Conservation (phyloP, 2,113 vertebrate genomes). For the Copsychus sechellarum region DNA sequence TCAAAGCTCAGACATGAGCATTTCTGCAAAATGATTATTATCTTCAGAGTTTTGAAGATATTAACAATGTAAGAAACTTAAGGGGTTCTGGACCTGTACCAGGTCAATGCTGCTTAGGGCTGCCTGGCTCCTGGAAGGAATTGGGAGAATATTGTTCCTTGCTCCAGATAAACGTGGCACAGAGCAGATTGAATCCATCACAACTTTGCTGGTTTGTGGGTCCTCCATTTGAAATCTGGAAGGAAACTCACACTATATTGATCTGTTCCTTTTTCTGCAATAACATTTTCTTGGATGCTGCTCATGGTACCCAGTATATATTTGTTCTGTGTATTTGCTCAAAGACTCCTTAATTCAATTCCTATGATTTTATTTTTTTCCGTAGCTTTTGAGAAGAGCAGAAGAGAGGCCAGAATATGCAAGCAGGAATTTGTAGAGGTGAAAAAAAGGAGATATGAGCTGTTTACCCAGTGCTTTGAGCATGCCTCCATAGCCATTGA, state of each 20-base stretch:
- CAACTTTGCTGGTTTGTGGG: neutral
- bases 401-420: constrained; percentile 75
- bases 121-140: neutral
- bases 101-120: neutral
- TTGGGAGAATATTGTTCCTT: neutral
- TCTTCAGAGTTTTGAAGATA: neutral
- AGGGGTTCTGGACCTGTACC: neutral
- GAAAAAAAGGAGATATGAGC: constrained; percentile 81
- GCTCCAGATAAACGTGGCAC: neutral
- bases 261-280: neutral
- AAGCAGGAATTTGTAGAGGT: constrained; percentile 87
- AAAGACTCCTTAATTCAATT: neutral
- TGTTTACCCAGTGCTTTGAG: constrained; percentile 89
- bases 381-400: constrained; percentile 88
- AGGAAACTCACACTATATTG: neutral
- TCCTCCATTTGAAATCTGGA: neutral
- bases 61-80: neutral
- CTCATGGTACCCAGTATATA: neutral
- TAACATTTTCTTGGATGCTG: neutral
- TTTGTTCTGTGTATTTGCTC: neutral
- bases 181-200: neutral
- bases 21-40: neutral
- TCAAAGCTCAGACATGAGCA: neutral
- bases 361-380: neutral
- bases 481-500: constrained; percentile 86